Conservation (phyloP, 2,797 vertebrate genomes). For the Trematomus bernacchii region DNA sequence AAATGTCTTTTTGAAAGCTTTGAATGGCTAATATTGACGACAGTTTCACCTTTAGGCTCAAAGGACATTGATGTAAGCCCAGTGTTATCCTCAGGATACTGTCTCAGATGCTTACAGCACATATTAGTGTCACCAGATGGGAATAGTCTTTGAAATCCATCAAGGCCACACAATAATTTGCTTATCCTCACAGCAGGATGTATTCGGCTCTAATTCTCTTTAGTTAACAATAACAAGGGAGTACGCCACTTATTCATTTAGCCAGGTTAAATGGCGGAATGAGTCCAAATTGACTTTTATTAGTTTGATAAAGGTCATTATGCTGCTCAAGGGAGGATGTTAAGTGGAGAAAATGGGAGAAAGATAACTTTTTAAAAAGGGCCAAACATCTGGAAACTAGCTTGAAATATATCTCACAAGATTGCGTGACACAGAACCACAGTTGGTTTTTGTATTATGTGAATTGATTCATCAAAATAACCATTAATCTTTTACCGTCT, state of each 20-base stretch:
- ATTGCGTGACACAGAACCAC: constrained; percentile 51
- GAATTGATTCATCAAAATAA: constrained; percentile 44
- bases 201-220: constrained; percentile 43
- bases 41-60: constrained; percentile 43
- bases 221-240: constrained; percentile 46
- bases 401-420: constrained; percentile 34
- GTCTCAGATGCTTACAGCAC: constrained; percentile 58
- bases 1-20: constrained; percentile 34
- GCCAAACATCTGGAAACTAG: constrained; percentile 36
- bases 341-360: neutral
- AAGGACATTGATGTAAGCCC: constrained; percentile 54
- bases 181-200: constrained; percentile 41
- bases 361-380: constrained; percentile 15
- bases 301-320: constrained; percentile 52
- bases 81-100: constrained; percentile 56
- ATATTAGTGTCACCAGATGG: constrained; percentile 38
- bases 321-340: constrained; percentile 34
- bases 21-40: constrained; percentile 38
- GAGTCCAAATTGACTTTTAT: constrained; percentile 45
- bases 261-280: constrained; percentile 47
- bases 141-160: constrained; percentile 66
- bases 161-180: constrained; percentile 54
- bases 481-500: constrained; percentile 59
- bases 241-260: constrained; percentile 46
- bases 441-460: constrained; percentile 45